A percentile compares a stretch with the other conserved stretches of the same genome.
These are phyloP conservation scores for Xylocopa sonorina DNA, from an alignment of 1,140 invertebrate species.

Conservation along the genomic window DNA sequence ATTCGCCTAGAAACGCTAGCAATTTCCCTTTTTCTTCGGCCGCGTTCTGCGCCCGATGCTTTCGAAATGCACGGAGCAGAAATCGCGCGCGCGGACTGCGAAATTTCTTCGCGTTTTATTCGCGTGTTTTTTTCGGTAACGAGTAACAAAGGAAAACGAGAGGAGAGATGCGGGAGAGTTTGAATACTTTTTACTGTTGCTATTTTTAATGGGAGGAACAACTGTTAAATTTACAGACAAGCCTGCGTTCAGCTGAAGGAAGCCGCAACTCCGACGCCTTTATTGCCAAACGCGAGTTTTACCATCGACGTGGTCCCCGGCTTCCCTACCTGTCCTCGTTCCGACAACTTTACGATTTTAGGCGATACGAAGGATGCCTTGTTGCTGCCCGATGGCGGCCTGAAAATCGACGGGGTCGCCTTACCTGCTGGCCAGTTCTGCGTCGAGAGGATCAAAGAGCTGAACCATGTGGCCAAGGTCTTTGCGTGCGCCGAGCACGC, in stretches of 20 bases:
- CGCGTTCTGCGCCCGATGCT: not conserved
- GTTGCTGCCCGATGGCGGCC: slow-evolving; percentile 77
- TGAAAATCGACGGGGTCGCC: slow-evolving; percentile 80
- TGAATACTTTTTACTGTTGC: no score
- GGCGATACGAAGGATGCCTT: slow-evolving; percentile 79
- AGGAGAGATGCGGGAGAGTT: no score
- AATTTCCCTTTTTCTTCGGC: not conserved
- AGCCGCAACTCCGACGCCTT: slow-evolving; percentile 70
- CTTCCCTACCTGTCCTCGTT: slow-evolving; percentile 82
- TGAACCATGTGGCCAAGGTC: slow-evolving; percentile 81
- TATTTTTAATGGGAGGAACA: no score
- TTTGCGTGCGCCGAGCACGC: slow-evolving; percentile 85
- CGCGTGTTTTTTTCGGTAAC: no score
- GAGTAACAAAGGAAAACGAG: no score
- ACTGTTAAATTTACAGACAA: slow-evolving; percentile 71
- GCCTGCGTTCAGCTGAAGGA: slow-evolving; percentile 76
- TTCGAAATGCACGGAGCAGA: not conserved
- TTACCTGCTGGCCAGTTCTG: slow-evolving; percentile 84
- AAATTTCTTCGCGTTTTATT: no score
- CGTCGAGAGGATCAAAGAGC: slow-evolving; percentile 83
- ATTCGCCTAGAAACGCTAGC: no score
- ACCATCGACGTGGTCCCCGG: slow-evolving; percentile 75
- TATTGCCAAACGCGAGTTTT: slow-evolving; percentile 73
- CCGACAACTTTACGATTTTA: slow-evolving; percentile 80
- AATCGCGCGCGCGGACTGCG: no score